Evolutionary conservation across 2,888 invertebrate species (phyloP), one percentile per base, ranked within the genome.

Genomic region (Cerastoderma edule): DNA sequence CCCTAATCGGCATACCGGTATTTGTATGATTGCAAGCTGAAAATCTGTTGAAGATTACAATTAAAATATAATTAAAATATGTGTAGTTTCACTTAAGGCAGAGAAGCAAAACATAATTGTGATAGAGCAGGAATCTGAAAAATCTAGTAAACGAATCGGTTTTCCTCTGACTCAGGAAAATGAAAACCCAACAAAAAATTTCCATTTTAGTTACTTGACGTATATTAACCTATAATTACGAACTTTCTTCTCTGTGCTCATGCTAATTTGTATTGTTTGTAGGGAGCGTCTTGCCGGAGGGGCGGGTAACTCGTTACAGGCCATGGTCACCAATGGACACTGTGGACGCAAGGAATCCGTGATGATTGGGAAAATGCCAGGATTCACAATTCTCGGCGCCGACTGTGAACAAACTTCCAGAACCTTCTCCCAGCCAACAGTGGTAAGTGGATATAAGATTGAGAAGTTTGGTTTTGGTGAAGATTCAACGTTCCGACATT

Each of bases 271-370:
- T 44, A 44, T 44, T 19, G 10, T 44, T 44, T 44, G 10, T 13
- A 44, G 10, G 10, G 10, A 10, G 10, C 19, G 44, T 44, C 44
- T 44, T 13, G 10, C 19, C 44, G 19, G 44, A 13, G 19, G 10
- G 53, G 39, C 28, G 10, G 32, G 1, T 28, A 35, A 54, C 35
- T 27, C 33, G 5, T 67, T 76, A 3, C 78, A 83, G 66, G 69
- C 73, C 3, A 1, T 83, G 39, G 60, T 83, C 4, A 83, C 74
- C 0, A 83, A 83, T 24, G 78, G 83, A 10, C 80, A 83, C 33
- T 83, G 83, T 44, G 73, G 74, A 4, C 46, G 32, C 32, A 46
- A 70, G 0, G 65, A 78, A 2, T 80, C 83, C 0, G 69, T 80
- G 2, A 56, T 78, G 24, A 65, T 83, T n/a, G 77, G 71, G 0